Evolutionary conservation across 2,797 vertebrate species (phyloP).

Genomic region (Fratercula arctica): DNA sequence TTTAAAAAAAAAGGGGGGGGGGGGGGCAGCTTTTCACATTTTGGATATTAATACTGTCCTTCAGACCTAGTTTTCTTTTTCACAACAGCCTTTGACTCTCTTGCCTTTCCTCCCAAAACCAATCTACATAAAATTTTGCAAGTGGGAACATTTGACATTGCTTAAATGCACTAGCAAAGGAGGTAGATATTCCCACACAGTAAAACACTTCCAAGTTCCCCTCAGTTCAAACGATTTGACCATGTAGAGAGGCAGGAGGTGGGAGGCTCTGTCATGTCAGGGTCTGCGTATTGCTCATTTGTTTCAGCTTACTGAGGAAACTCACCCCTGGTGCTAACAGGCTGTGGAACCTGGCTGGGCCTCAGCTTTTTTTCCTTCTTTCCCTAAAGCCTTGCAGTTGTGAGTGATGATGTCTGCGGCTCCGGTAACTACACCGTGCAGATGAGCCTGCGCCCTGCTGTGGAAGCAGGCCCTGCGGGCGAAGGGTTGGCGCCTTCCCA

Average conservation of each 20-base stretch:
- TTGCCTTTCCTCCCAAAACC: background rate
- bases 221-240: background rate
- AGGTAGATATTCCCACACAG: background rate
- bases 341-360: background rate
- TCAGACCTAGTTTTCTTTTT: background rate
- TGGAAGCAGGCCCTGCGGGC: background rate
- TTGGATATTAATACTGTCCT: background rate
- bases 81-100: background rate
- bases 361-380: background rate
- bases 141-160: background rate
- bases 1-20: background rate
- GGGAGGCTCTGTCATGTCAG: background rate
- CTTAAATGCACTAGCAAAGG: too few relatives aligned
- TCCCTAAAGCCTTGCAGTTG: slow-evolving; percentile 63
- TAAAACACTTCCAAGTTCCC: background rate
- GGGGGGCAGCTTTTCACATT: background rate
- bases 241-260: background rate
- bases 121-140: background rate
- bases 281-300: background rate
- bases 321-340: background rate
- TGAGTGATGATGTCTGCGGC: slow-evolving; percentile 78
- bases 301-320: background rate
- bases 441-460: slow-evolving; percentile 69
- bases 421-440: slow-evolving; percentile 79
- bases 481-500: background rate